A percentile compares a stretch with the other conserved stretches of the same genome.
Conservation (phyloP, 2,797 vertebrate species). For the Momotus momota region DNA sequence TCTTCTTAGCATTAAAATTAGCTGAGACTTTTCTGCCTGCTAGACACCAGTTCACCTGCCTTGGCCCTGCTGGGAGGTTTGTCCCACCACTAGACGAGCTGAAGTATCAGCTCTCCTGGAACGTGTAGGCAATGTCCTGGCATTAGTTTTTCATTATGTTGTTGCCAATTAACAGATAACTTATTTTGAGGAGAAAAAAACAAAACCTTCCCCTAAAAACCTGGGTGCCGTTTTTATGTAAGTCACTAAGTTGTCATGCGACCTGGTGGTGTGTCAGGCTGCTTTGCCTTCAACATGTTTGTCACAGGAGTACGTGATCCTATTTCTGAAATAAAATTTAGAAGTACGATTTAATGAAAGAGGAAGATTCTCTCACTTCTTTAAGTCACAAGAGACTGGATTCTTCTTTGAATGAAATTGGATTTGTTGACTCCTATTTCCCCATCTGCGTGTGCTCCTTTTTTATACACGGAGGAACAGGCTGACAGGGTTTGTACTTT, state of each 20-base stretch:
- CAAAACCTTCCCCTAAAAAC: not conserved
- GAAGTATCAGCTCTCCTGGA: not conserved
- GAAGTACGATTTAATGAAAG: conserved; percentile 1
- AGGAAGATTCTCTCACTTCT: conserved; percentile 3
- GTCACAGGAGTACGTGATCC: not conserved
- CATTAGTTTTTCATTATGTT: not conserved
- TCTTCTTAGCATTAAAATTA: not conserved
- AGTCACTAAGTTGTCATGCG: not conserved
- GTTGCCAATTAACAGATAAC: not conserved
- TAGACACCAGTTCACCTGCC: not conserved
- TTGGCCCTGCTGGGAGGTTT: not conserved
- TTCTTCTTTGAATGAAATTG: conserved; percentile 20
- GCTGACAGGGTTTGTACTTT: not conserved
- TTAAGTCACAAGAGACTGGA: conserved; percentile 12
- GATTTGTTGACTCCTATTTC: not conserved
- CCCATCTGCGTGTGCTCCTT: not conserved
- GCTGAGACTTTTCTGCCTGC: not conserved
- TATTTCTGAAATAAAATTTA: not conserved
- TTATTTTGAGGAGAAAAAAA: not conserved
- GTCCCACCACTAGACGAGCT: not conserved
- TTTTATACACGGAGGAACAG: not conserved
- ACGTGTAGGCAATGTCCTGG: not conserved
- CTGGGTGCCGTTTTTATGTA: not conserved
- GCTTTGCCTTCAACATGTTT: not conserved
- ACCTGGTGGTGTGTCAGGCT: not conserved